Percentiles rank a stretch among this genome's conserved stretches.
Conservation (phyloP, 2,888 invertebrate genomes). For the Alviniconcha strummeri region DNA sequence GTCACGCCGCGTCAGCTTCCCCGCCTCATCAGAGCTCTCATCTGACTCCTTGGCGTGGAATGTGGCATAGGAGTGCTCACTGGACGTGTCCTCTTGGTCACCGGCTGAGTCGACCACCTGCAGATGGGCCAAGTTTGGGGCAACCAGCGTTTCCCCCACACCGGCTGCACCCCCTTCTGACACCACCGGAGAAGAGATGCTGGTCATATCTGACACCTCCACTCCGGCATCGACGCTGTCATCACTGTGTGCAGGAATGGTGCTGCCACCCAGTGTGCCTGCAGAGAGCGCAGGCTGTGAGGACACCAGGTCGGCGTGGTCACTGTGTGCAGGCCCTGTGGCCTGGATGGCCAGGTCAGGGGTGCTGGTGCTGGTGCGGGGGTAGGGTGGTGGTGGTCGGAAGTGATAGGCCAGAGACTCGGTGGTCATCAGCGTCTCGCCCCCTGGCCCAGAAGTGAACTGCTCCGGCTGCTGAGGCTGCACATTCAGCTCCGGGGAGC, state of each 20-base stretch:
- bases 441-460: slow-evolving; percentile 44
- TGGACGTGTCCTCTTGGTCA: slow-evolving; percentile 61
- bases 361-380: slow-evolving; percentile 84
- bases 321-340: slow-evolving; percentile 76
- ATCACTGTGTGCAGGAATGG: not conserved
- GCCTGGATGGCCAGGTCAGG: slow-evolving; percentile 82
- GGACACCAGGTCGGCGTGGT: slow-evolving; percentile 28
- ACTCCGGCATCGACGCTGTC: not conserved
- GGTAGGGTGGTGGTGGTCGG: slow-evolving; percentile 88
- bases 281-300: slow-evolving; percentile 26
- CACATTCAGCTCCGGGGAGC: slow-evolving; percentile 71
- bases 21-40: slow-evolving; percentile 56
- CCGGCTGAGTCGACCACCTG: slow-evolving; percentile 22
- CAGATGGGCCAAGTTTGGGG: slow-evolving; percentile 17
- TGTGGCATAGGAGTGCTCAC: slow-evolving; percentile 64
- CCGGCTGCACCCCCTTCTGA: not conserved
- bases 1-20: slow-evolving; percentile 47
- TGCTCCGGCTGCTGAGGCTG: slow-evolving; percentile 58
- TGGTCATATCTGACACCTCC: slow-evolving; percentile 19
- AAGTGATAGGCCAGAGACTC: slow-evolving; percentile 81
- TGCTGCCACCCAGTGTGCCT: not conserved
- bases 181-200: slow-evolving; percentile 19
- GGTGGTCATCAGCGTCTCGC: slow-evolving; percentile 56
- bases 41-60: slow-evolving; percentile 65
- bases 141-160: not conserved